These are phyloP conservation scores for Acinonyx jubatus DNA, from an alignment of 2,113 vertebrate species.

Conservation along the genomic window DNA sequence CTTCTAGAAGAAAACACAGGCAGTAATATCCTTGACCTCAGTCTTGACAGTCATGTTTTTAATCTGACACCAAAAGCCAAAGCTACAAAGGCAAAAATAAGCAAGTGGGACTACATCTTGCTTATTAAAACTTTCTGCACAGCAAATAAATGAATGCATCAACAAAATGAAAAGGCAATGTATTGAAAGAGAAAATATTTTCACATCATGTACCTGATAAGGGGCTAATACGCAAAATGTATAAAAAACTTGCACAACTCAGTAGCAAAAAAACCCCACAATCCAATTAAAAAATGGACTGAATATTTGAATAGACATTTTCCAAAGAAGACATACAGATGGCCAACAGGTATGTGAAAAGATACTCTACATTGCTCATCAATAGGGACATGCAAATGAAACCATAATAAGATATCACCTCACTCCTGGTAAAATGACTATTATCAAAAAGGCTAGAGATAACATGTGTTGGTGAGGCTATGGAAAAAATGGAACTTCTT, in stretches of 20 bases:
- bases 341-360: not conserved
- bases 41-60: not conserved
- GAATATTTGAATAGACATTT: not conserved
- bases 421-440: not conserved
- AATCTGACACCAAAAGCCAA: not conserved
- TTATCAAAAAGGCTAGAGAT: not conserved
- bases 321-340: not conserved
- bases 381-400: not conserved
- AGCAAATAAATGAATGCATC: not conserved
- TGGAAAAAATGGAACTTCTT: not conserved
- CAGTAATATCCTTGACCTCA: not conserved
- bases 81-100: not conserved
- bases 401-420: not conserved
- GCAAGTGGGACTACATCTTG: too few relatives aligned
- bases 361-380: not conserved
- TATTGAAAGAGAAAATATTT: not conserved
- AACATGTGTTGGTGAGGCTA: not conserved
- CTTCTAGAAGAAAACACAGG: not conserved
- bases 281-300: not conserved
- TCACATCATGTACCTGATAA: not conserved
- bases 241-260: not conserved
- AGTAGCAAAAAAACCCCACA: too few relatives aligned
- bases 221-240: not conserved
- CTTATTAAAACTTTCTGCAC: not conserved
- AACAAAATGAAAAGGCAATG: not conserved